A percentile compares a stretch with the other conserved stretches of the same genome.
Conservation (phyloP, 2,113 vertebrate genomes). For the Puffinus mauretanicus region DNA sequence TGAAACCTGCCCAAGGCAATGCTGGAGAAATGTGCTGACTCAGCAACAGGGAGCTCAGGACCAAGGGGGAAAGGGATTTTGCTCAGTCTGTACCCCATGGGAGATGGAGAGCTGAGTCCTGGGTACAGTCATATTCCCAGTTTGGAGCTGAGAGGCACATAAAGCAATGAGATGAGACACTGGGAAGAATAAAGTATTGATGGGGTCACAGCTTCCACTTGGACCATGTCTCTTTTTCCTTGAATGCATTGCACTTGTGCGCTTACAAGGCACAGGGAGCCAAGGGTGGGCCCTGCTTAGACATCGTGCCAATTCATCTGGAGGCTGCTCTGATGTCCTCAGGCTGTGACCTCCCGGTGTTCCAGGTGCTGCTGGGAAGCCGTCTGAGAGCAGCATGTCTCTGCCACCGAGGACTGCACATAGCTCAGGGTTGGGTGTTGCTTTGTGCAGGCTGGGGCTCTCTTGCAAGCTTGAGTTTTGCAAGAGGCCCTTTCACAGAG, state of each 20-base stretch:
- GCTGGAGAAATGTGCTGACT: neutral
- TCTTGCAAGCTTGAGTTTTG: neutral
- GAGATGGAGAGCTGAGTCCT: neutral
- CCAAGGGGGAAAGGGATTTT: neutral
- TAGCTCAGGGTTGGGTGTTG: neutral
- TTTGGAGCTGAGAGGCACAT: neutral
- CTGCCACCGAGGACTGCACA: neutral
- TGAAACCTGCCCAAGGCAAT: neutral
- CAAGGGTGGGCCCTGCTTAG: neutral
- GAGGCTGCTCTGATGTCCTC: neutral
- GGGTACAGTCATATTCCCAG: neutral
- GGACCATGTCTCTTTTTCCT: fast-evolving
- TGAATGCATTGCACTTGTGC: too few species aligned
- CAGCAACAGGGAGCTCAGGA: neutral
- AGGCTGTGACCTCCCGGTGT: neutral
- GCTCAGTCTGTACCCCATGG: neutral
- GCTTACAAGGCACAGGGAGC: neutral
- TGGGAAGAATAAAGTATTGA: neutral
- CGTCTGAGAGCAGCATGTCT: neutral
- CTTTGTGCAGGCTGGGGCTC: neutral
- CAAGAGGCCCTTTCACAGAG: neutral
- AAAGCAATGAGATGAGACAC: neutral
- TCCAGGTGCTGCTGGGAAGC: neutral
- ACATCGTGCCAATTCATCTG: fast-evolving
- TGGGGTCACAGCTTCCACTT: neutral